Base-by-base conservation (phyloP, 1,140 invertebrate species). In the Caenorhabditis brenneri region DNA sequence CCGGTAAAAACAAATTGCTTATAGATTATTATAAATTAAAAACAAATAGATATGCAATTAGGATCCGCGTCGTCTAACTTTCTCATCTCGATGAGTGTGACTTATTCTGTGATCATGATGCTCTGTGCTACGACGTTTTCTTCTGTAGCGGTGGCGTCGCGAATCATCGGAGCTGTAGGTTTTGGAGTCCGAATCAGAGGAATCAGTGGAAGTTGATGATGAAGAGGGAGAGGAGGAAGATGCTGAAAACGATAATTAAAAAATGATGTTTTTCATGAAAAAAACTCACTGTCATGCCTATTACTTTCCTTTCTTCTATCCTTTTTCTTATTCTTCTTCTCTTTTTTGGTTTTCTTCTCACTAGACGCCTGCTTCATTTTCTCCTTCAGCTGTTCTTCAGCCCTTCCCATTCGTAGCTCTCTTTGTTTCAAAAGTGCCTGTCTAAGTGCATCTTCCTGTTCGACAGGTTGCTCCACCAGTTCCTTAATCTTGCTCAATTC, bases 401-500 rank as follows among this genome's bases (percentile, higher is more conserved):
- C n/a, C n/a, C n/a, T n/a, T n/a, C 81, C 31, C 42, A 82, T 42
- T 16, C 51, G 27, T 19, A 46, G 27, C 24, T 82, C 81, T 39
- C 60, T 65, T 27, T 82, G 81, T 16, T 65, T 24, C 1, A 82
- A 33, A 0, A 82, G 27, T 19, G 60, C 55, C 29, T 79, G 33
- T 29, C 82, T 78, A 24, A 65, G 19, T 33, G 83, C 83, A 16
- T 79, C 39, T 24, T 84, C 83, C 48, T 84, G 80, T 24, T 84
- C 83, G 2, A 19, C 83, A 2, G 53, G 55, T 55, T 58, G 29
- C n/a, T 84, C 78, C 1, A 49, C 42, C 2, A 79, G 24, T 16
- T 49, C 48, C 39, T 69, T 84, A 19, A 48, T 78, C 48, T 84
- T 51, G 19, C 48, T 42, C 39, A 79, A n/a, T 22, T 79, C 74